Base-by-base conservation (phyloP, 2,797 vertebrate genomes). In the Rhabdophis nuchalis region DNA sequence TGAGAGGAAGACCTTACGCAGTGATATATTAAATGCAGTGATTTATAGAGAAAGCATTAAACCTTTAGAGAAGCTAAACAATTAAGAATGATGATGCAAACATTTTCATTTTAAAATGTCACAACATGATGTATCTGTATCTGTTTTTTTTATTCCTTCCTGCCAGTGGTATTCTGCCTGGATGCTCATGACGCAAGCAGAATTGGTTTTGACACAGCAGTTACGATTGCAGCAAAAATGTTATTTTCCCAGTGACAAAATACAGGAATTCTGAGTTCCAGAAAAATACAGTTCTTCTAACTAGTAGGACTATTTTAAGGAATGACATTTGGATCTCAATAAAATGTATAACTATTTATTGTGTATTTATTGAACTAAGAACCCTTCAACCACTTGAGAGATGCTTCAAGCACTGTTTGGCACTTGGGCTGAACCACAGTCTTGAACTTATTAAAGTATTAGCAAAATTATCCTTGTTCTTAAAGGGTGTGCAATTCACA, bases 391-490 rank as follows among this genome's bases (percentile, higher is more conserved):
- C 50, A 57, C n/a, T 87, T 60, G 56, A 60, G 56, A n/a, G 86
- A 88, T 32, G 60, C 23, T 25, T 88, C 7, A 11, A 41, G 64
- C 90, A 87, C 46, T 53, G 27, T 60, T 90, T 93, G 64, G 56
- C 89, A 88, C 54, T 57, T 88, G 56, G 86, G 77, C 54, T 87
- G 87, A 82, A 54, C 41, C 14, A 50, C 46, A 41, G 27, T 23
- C 64, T 93, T 77, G 61, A 82, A 61, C 41, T 82, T 57, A 89
- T 92, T 92, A 82, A 90, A 90, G 54, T 82, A 90, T 77, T 77
- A 60, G 86, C 90, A 86, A 53, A 92, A 92, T 90, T 77, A 87
- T 90, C 88, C 50, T 54, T 88, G 85, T 50, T 82, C 61, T 72
- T 92, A 87, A 88, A 77, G 52, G 32, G 68, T 88, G 64, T 36